Evolutionary conservation across 2,888 invertebrate species (phyloP).

Genomic region (Pyrochroa serraticornis): DNA sequence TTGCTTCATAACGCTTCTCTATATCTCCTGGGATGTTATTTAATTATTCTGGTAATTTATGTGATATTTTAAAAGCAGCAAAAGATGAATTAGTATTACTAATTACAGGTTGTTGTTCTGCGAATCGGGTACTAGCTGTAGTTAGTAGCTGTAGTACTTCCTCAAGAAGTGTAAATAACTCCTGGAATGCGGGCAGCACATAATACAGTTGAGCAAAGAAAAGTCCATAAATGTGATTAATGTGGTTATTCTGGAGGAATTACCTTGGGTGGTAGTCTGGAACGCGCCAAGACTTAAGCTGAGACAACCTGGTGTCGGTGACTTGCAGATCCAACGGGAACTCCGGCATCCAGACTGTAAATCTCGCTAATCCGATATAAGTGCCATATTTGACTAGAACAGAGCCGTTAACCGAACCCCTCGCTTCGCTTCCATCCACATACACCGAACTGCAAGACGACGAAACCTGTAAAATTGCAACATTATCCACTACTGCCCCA

Average conservation of each 20-base stretch:
- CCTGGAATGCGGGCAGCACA: no score
- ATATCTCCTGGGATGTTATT: no score
- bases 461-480: conserved; percentile 73
- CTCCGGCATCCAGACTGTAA: conserved; percentile 97
- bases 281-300: conserved; percentile 94
- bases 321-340: conserved; percentile 90
- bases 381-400: conserved; percentile 92
- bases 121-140: no score
- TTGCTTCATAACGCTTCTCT: no score
- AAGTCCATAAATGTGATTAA: neutral
- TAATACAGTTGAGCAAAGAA: no score
- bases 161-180: no score
- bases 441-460: conserved; percentile 96
- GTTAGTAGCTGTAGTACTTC: no score
- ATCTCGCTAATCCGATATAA: conserved; percentile 84
- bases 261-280: conserved; percentile 72
- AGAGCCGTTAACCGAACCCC: conserved; percentile 93
- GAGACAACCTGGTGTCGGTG: conserved; percentile 86
- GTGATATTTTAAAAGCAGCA: no score
- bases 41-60: no score
- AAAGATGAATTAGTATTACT: no score
- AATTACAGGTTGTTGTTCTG: no score
- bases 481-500: neutral
- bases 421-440: conserved; percentile 93
- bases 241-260: conserved; percentile 4